These are phyloP conservation scores for Motacilla tschutschensis DNA, from an alignment of 2,113 vertebrate species.

Conservation along the genomic window DNA sequence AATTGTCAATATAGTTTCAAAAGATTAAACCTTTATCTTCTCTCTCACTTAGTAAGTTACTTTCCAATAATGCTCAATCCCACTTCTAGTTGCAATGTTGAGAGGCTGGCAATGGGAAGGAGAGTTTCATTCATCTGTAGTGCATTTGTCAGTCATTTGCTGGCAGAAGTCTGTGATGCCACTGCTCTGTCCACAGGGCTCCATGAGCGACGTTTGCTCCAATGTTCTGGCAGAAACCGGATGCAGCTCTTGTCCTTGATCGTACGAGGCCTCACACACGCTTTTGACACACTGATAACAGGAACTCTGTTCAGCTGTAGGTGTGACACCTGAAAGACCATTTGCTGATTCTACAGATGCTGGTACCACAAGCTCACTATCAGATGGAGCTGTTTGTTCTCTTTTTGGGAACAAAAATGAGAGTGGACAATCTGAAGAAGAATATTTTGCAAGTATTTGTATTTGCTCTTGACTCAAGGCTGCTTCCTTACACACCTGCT, in stretches of 20 bases:
- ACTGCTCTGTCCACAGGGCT: constrained; percentile 50
- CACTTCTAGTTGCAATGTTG: neutral
- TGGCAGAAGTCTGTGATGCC: constrained; percentile 78
- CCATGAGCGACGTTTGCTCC: neutral
- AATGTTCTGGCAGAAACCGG: neutral
- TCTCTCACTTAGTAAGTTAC: neutral
- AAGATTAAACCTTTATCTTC: neutral
- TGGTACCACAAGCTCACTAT: constrained; percentile 14
- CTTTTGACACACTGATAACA: constrained; percentile 8
- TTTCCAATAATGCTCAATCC: neutral
- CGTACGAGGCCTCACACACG: neutral
- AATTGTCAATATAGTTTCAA: neutral
- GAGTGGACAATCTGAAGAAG: constrained; percentile 80
- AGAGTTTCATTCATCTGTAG: constrained; percentile 71
- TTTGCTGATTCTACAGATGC: constrained; percentile 24
- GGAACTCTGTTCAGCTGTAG: constrained; percentile 34
- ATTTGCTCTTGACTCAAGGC: constrained; percentile 83
- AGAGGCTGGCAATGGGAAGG: neutral
- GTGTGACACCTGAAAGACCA: constrained; percentile 38
- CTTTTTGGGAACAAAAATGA: constrained; percentile 78
- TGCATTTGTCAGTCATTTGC: constrained; percentile 79
- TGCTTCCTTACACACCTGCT: constrained; percentile 82
- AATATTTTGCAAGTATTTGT: constrained; percentile 85
- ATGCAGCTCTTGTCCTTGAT: neutral
- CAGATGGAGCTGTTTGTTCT: constrained; percentile 51